A percentile compares a stretch with the other conserved stretches of the same genome.
Evolutionary conservation across 2,888 invertebrate species (phyloP).

Genomic region (Nomada ferruginata): DNA sequence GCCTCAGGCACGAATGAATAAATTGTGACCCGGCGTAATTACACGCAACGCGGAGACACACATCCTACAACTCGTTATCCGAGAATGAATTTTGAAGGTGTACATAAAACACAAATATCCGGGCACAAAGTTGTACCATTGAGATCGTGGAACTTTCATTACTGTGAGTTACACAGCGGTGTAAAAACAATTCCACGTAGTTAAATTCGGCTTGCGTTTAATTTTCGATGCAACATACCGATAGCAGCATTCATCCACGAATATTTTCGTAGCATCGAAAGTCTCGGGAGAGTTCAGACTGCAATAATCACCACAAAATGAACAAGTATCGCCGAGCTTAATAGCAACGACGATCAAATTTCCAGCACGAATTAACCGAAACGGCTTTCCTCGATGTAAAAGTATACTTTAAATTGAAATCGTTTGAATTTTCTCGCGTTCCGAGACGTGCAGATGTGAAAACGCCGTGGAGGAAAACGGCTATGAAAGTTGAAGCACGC

Average conservation of each 20-base stretch:
- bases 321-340: neutral
- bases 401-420: neutral
- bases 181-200: too few relatives aligned
- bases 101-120: neutral
- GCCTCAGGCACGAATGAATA: constrained; percentile 21
- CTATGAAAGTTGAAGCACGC: neutral
- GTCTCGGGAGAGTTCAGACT: neutral
- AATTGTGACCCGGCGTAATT: constrained; percentile 31
- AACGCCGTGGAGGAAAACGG: neutral
- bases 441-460: neutral
- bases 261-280: too few relatives aligned
- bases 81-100: constrained; percentile 1
- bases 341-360: neutral
- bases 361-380: neutral
- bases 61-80: constrained; percentile 19
- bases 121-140: neutral
- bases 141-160: neutral
- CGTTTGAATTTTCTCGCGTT: neutral
- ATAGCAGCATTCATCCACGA: too few relatives aligned
- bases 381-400: neutral
- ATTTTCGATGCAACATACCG: too few relatives aligned
- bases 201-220: too few relatives aligned
- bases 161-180: too few relatives aligned
- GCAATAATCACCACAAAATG: neutral
- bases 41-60: constrained; percentile 5